Base-by-base conservation (phyloP, 1,140 invertebrate genomes). In the Hermetia illucens region DNA sequence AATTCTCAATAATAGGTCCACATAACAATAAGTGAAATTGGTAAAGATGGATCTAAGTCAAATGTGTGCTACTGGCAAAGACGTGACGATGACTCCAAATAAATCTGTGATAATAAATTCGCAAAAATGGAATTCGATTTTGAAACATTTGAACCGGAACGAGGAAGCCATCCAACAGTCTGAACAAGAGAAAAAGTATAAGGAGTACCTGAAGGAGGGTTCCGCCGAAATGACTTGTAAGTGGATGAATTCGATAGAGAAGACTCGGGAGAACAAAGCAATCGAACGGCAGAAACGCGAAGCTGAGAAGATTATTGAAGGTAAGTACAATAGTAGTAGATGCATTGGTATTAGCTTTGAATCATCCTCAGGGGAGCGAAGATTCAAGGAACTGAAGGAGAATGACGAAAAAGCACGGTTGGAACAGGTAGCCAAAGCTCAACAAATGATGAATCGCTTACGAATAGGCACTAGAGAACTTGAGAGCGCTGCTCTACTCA, bases 391-490 rank as follows among this genome's bases (percentile, higher is more conserved):
- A 27, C 19, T 32, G 2, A 46, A 46, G 30, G 45, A 44, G 34
- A 44, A 42, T 27, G 42, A 46, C 12, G 42, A 44, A 24, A 38
- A 32, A 8, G 38, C 34, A 21, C 36, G 42, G 2, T 25, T 21
- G 13, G 42, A 46, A 9, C 36, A 44, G 18, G 51, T 58, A 1
- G 47, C 48, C 12, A 48, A 52, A 4, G 53, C 53, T 2, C 46
- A 59, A 18, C 35, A 48, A 19, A 19, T 57, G 10, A 38, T 59
- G 12, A 47, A 59, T 36, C 44, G 52, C 41, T 41, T 59, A 19
- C 50, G 50, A 27, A 50, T 48, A 9, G 56, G 56, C 4, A 55
- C 56, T 3, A 38, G 52, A 1, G 47, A 55, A 21, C 32, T 59
- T 6, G 46, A 55, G 5, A 49, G 47, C 19, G 56, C 56, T 27